phyloP scores from a whole-genome alignment of 2,888 invertebrate species.

The Dryocosmus kuriphilus region DNA sequence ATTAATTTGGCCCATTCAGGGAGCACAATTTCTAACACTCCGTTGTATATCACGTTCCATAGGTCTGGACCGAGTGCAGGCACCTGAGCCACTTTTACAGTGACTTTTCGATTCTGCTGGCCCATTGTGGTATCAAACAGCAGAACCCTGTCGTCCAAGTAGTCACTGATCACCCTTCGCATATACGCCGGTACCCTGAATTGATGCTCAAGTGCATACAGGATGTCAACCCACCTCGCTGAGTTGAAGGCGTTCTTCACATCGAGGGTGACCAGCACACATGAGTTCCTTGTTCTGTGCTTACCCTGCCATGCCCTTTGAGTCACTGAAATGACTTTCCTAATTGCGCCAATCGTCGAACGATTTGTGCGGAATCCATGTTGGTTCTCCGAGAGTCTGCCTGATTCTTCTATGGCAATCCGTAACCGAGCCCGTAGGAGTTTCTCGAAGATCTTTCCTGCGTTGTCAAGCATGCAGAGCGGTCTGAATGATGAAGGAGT shows the following conservation, averaged over 20 bases:
- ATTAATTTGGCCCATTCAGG: too few relatives aligned
- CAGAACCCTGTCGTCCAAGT: constrained; percentile 47
- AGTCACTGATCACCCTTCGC: constrained; percentile 45
- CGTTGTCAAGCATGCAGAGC: constrained; percentile 56
- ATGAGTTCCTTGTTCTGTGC: constrained; percentile 41
- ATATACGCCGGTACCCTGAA: constrained; percentile 56
- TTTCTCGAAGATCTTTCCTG: constrained; percentile 62
- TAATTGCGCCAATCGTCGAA: constrained; percentile 52
- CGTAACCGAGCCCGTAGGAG: too few relatives aligned
- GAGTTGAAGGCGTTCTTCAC: constrained; percentile 54
- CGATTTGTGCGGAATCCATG: too few relatives aligned
- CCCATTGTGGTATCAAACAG: constrained; percentile 42
- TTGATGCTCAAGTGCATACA: constrained; percentile 45
- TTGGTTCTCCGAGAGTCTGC: constrained; percentile 24
- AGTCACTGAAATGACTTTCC: constrained; percentile 42
- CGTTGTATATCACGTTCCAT: too few relatives aligned
- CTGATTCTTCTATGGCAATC: background rate
- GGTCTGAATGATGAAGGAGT: constrained; percentile 47
- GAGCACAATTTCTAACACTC: too few relatives aligned
- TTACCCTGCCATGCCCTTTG: constrained; percentile 14
- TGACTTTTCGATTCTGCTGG: background rate
- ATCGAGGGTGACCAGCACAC: too few relatives aligned
- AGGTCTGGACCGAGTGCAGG: too few relatives aligned
- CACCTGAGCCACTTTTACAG: too few relatives aligned
- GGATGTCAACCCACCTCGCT: constrained; percentile 49